Evolutionary conservation across 1,140 invertebrate genomes (phyloP), one percentile per base, ranked within the genome.

Genomic region (Heliconius eleuchia): DNA sequence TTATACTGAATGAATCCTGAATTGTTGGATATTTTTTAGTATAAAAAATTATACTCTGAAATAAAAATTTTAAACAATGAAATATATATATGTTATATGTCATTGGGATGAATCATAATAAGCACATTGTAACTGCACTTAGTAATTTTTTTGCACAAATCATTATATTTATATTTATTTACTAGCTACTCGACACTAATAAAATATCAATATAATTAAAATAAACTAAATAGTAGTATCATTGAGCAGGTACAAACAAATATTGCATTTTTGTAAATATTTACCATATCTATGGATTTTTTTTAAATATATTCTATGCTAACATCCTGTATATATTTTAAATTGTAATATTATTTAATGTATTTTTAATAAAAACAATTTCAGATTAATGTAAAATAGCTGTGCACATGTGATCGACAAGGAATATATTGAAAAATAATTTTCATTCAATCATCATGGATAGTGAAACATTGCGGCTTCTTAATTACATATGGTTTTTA

Each of bases 351-450:
- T 16, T 16, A 66, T 23, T 30, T 30, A 66, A 30, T 30, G 27
- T 66, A 19, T 73, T 60, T 71, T 81, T 72, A 71, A 39, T 74
- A 71, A 23, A 74, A 76, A 76, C 71, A 30, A 7, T 18, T 18
- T 78, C 85, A 87, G 81, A 88, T 88, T 88, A 60, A 80, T 92
- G 91, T 90, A 84, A 91, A 90, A 91, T 91, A 89, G 90, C 87
- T 91, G 88, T 89, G 82, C 86, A 88, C 86, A 85, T 86, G 87
- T 86, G 82, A 86, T 84, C 84, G 79, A 84, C 85, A 84, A 86
- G 87, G 79, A 85, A 79, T 86, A 87, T 85, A 88, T 84, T 88
- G 82, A 85, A 88, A 87, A 83, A 87, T 87, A 87, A 85, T 90
- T 83, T 91, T 90, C 85, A 86, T 84, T 87, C 88, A 88, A 84